Evolutionary conservation across 2,113 vertebrate genomes (phyloP).

Genomic region (Nothoprocta pentlandii): DNA sequence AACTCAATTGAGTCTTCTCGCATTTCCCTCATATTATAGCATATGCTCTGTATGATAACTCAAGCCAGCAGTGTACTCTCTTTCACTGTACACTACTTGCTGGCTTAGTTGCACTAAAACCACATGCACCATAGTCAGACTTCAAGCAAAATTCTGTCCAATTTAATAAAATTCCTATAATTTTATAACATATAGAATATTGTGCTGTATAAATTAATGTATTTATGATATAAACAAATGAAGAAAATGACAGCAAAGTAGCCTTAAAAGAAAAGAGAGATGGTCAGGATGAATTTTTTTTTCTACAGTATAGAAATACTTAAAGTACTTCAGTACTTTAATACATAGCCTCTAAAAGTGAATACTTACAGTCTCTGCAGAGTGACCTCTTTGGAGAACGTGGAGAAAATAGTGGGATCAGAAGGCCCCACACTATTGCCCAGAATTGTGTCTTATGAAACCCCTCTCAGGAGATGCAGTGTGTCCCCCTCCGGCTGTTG

Average conservation of each 20-base stretch:
- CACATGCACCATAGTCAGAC: neutral
- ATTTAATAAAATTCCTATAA: neutral
- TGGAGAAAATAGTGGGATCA: neutral
- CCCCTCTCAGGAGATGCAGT: neutral
- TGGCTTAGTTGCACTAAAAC: neutral
- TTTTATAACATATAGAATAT: neutral
- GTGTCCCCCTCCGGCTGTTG: neutral
- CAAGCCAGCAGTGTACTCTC: neutral
- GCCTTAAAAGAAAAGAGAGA: neutral
- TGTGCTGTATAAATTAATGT: neutral
- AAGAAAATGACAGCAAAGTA: neutral
- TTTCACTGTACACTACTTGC: neutral
- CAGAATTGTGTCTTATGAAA: neutral
- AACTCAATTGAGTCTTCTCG: neutral
- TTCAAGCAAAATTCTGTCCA: neutral
- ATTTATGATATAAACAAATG: neutral
- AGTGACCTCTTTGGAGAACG: neutral
- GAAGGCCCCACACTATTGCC: neutral
- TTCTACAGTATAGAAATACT: neutral
- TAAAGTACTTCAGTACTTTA: neutral
- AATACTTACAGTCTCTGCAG: neutral
- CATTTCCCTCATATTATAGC: neutral
- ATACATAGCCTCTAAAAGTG: neutral
- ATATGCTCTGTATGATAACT: neutral
- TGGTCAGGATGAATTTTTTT: neutral